Evolutionary conservation across 2,797 vertebrate genomes (phyloP).

Genomic region (Erpetoichthys calabaricus): DNA sequence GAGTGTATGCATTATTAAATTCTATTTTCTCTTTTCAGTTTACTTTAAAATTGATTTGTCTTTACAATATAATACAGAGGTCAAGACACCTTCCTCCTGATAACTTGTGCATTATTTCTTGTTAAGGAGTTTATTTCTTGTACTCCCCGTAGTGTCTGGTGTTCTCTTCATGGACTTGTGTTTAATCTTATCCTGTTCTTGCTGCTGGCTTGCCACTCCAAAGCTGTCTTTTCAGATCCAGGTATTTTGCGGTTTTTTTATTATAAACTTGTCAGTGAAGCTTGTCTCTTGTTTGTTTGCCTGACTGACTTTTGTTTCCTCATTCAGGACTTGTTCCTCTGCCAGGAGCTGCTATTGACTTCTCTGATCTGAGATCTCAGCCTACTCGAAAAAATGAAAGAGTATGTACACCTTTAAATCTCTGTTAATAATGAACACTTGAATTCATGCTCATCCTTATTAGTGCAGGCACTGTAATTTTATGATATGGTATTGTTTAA

Average conservation of each 20-base stretch:
- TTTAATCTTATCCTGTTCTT: conserved; percentile 59
- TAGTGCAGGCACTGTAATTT: too few species aligned
- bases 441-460: not conserved
- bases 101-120: too few species aligned
- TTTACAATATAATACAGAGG: too few species aligned
- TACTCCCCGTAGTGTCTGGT: conserved; percentile 56
- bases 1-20: too few species aligned
- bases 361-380: conserved; percentile 59
- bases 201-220: conserved; percentile 57
- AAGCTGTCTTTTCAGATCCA: conserved; percentile 63
- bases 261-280: not conserved
- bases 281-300: not conserved
- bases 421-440: not conserved
- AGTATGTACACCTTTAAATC: conserved; percentile 31
- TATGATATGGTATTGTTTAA: too few species aligned
- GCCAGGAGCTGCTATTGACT: conserved; percentile 59
- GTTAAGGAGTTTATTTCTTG: not conserved
- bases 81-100: too few species aligned
- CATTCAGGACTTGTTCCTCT: conserved; percentile 57
- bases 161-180: conserved; percentile 47
- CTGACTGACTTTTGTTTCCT: not conserved
- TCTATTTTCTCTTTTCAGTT: too few species aligned
- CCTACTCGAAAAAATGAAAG: conserved; percentile 47
- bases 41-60: too few species aligned
- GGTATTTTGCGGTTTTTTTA: conserved; percentile 32